Evolutionary conservation across 2,888 invertebrate genomes (phyloP).

Genomic region (Andrena chrysosceles): DNA sequence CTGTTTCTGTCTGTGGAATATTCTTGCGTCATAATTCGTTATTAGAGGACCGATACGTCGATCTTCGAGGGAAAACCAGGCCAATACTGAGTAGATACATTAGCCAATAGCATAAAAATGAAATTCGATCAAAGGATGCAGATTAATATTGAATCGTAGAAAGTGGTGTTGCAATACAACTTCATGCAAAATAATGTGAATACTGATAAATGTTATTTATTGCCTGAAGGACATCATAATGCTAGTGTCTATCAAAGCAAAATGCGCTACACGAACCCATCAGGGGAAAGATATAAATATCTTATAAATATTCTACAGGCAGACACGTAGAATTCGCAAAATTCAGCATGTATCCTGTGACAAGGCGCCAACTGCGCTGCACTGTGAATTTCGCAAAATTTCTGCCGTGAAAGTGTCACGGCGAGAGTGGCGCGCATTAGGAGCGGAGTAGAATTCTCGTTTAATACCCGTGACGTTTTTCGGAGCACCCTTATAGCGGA

Average conservation of each 20-base stretch:
- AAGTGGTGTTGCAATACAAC: background rate
- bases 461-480: conserved; percentile 47
- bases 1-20: conserved; percentile 12
- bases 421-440: background rate
- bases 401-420: background rate
- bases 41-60: background rate
- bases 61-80: background rate
- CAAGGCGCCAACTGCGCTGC: background rate
- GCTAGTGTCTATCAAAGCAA: background rate
- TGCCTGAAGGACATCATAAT: background rate
- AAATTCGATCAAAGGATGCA: background rate
- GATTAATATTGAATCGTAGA: background rate
- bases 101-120: background rate
- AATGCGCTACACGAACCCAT: background rate
- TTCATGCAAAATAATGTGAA: no score
- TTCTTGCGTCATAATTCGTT: conserved; percentile 16
- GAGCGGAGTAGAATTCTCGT: conserved; percentile 5
- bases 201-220: no score
- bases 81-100: background rate
- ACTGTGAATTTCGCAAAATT: conserved; percentile 40
- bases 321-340: conserved; percentile 3
- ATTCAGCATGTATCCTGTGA: conserved; percentile 23
- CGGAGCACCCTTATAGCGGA: conserved; percentile 1
- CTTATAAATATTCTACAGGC: background rate
- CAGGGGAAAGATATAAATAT: background rate